These are phyloP conservation scores for Tetheella fluctuosa DNA, from an alignment of 2,888 invertebrate species.

Conservation along the genomic window DNA sequence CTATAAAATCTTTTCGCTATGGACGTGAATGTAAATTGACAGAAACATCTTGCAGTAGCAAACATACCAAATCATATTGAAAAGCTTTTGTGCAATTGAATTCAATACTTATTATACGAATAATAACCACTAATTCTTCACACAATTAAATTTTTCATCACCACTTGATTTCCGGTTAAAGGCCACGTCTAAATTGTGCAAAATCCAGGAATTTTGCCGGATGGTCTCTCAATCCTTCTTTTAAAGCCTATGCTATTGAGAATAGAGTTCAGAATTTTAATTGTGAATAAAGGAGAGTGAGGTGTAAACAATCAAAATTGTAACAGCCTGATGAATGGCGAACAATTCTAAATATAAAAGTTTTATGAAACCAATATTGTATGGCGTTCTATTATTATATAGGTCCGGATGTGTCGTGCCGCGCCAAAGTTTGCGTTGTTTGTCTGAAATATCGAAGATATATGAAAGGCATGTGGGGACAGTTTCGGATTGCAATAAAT, in stretches of 20 bases:
- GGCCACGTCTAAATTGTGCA: constrained; percentile 51
- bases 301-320: constrained; percentile 24
- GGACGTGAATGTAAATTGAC: neutral
- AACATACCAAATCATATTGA: neutral
- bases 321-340: constrained; percentile 33
- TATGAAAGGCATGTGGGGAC: constrained; percentile 74
- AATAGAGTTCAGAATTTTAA: neutral
- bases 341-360: constrained; percentile 42
- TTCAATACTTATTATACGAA: neutral
- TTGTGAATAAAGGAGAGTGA: neutral
- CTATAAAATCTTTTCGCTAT: neutral
- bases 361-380: constrained; percentile 45
- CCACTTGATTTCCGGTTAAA: constrained; percentile 46
- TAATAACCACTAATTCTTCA: constrained; percentile 13
- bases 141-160: constrained; percentile 23
- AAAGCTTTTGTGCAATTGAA: neutral
- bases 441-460: constrained; percentile 59
- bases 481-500: constrained; percentile 80
- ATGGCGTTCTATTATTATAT: constrained; percentile 49
- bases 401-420: constrained; percentile 72
- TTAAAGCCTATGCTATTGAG: constrained; percentile 20
- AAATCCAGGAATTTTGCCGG: constrained; percentile 48
- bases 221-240: constrained; percentile 35
- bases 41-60: neutral
- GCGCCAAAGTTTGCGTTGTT: constrained; percentile 59